phyloP scores from a whole-genome alignment of 2,113 vertebrate species.

The Sturnus vulgaris region DNA sequence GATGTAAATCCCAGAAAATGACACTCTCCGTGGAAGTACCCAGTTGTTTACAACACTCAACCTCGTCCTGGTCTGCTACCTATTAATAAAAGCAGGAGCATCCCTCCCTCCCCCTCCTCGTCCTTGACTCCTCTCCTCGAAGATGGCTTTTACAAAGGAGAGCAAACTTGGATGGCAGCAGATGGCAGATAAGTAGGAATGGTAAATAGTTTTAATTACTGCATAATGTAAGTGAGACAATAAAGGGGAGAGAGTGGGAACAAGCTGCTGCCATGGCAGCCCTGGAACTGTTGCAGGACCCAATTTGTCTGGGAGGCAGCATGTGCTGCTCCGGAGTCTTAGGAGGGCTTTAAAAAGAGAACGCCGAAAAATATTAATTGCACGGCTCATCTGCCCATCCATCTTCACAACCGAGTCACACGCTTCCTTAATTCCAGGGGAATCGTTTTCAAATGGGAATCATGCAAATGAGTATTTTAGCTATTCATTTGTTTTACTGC shows the following conservation, averaged over 20 bases:
- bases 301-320: constrained; percentile 79
- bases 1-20: background rate
- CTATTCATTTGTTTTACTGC: constrained; percentile 91
- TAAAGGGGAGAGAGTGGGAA: constrained; percentile 75
- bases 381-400: constrained; percentile 82
- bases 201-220: constrained; percentile 89
- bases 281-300: constrained; percentile 72
- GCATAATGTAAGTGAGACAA: constrained; percentile 85
- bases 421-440: constrained; percentile 84
- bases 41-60: background rate
- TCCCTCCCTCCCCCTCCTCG: background rate
- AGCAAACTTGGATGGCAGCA: constrained; percentile 70
- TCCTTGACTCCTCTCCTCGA: constrained; percentile 31
- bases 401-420: constrained; percentile 80
- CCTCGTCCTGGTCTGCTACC: constrained; percentile 8
- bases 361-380: constrained; percentile 84
- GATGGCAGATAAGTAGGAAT: constrained; percentile 85
- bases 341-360: constrained; percentile 83
- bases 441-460: constrained; percentile 84
- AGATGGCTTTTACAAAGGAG: constrained; percentile 69
- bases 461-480: constrained; percentile 90
- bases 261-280: constrained; percentile 76
- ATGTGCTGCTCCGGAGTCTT: constrained; percentile 76
- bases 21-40: background rate
- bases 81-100: constrained; percentile 32